Percentiles rank a stretch among this genome's conserved stretches.
phyloP scores from a whole-genome alignment of 2,888 invertebrate species.

The Phaedon cochleariae region DNA sequence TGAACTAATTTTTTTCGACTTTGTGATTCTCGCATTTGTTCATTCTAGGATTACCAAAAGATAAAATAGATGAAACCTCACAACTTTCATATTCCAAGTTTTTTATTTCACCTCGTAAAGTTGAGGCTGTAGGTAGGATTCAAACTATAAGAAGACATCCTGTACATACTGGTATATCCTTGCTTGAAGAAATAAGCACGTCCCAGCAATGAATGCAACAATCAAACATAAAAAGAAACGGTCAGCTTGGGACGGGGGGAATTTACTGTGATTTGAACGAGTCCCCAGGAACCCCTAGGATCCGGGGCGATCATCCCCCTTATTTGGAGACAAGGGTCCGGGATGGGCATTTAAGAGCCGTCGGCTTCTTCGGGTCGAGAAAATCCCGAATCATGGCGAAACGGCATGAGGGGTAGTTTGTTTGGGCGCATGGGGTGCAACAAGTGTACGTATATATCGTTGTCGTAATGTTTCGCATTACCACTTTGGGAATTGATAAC shows the following conservation, averaged over 20 bases:
- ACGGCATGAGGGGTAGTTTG: neutral
- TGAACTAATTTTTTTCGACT: too few species aligned
- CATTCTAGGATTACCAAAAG: too few species aligned
- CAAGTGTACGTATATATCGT: neutral
- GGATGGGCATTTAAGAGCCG: constrained; percentile 14
- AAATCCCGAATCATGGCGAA: neutral
- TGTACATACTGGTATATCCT: too few species aligned
- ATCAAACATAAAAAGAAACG: constrained; percentile 21
- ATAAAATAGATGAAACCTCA: too few species aligned
- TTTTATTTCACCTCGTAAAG: too few species aligned
- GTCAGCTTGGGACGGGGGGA: constrained; percentile 20
- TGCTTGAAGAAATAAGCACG: neutral
- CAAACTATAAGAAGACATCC: too few species aligned
- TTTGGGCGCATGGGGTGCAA: neutral
- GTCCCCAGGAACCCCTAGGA: constrained; percentile 48
- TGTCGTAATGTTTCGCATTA: neutral
- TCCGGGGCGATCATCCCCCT: constrained; percentile 55
- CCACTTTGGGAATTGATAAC: neutral
- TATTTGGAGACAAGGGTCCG: constrained; percentile 40
- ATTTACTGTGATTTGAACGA: constrained; percentile 52
- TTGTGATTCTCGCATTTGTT: too few species aligned
- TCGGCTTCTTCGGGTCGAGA: neutral
- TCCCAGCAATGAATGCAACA: constrained; percentile 2
- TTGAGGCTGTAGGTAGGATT: too few species aligned
- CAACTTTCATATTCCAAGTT: too few species aligned